phyloP scores from a whole-genome alignment of 2,888 invertebrate species.

The Oscheius sp. region DNA sequence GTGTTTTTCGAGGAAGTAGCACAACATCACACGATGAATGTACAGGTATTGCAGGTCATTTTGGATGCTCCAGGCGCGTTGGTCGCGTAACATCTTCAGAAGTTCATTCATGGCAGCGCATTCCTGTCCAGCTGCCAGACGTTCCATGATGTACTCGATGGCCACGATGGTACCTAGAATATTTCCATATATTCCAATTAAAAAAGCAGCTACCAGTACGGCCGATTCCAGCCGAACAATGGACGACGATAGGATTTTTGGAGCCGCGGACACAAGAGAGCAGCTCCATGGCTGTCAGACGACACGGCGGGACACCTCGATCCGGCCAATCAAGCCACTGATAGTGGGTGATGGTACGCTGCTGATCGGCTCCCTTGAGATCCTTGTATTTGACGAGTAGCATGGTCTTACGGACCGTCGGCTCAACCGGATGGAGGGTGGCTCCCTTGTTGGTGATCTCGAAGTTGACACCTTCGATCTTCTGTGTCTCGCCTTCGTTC shows the following conservation, averaged over 20 bases:
- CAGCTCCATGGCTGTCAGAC: conserved; percentile 44
- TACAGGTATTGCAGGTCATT: conserved; percentile 63
- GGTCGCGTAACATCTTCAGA: conserved; percentile 53
- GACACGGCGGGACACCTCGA: conserved; percentile 51
- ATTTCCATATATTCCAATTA: conserved; percentile 45
- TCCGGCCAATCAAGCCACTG: conserved; percentile 57
- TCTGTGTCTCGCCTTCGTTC: conserved; percentile 37
- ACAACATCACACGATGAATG: conserved; percentile 62
- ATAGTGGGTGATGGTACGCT: conserved; percentile 2
- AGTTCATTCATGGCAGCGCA: conserved; percentile 56
- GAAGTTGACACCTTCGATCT: not conserved
- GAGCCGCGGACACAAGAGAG: conserved; percentile 56
- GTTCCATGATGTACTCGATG: conserved; percentile 57
- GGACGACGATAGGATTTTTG: conserved; percentile 57
- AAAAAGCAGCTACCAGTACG: not conserved
- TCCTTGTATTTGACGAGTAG: conserved; percentile 39
- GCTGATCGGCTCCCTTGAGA: not conserved
- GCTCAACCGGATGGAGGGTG: conserved; percentile 28
- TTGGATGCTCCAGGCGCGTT: conserved; percentile 59
- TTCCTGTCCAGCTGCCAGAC: conserved; percentile 41
- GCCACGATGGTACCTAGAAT: conserved; percentile 61
- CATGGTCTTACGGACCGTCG: conserved; percentile 27
- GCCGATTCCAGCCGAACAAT: conserved; percentile 62
- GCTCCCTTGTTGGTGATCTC: conserved; percentile 15
- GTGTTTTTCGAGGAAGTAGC: conserved; percentile 61